These are phyloP conservation scores for Orthosia cruda DNA, from an alignment of 2,888 invertebrate species.

Conservation along the genomic window DNA sequence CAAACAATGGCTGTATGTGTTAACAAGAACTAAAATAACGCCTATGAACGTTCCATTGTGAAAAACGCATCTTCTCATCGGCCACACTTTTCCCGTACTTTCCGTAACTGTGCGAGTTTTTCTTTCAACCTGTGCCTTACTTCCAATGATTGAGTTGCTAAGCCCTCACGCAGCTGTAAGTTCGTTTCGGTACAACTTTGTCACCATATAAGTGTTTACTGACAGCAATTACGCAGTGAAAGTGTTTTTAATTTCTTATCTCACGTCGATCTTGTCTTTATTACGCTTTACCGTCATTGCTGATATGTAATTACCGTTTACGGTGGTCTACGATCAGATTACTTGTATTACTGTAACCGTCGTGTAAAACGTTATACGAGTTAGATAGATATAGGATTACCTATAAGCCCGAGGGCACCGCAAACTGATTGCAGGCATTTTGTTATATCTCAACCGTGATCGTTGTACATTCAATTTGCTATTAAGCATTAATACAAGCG, in stretches of 20 bases:
- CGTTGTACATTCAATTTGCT: constrained; percentile 79
- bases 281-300: constrained; percentile 57
- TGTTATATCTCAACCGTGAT: constrained; percentile 59
- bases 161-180: constrained; percentile 44
- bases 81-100: constrained; percentile 75
- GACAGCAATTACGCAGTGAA: constrained; percentile 85
- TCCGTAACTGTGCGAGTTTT: constrained; percentile 77
- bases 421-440: constrained; percentile 63
- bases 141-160: constrained; percentile 72
- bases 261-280: constrained; percentile 77
- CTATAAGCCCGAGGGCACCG: constrained; percentile 51
- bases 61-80: constrained; percentile 72
- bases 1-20: constrained; percentile 67
- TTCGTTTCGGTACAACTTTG: constrained; percentile 62
- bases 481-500: constrained; percentile 78
- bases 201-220: constrained; percentile 81
- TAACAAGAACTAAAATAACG: constrained; percentile 69
- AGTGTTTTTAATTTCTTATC: constrained; percentile 83
- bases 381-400: constrained; percentile 58
- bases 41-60: constrained; percentile 58
- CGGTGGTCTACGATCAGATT: constrained; percentile 43
- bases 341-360: constrained; percentile 56
- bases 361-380: constrained; percentile 48
- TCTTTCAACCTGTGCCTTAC: constrained; percentile 70
- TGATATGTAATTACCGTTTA: constrained; percentile 62